A percentile compares a stretch with the other conserved stretches of the same genome.
phyloP scores from a whole-genome alignment of 2,113 vertebrate species.

The Bubo blakistoni region DNA sequence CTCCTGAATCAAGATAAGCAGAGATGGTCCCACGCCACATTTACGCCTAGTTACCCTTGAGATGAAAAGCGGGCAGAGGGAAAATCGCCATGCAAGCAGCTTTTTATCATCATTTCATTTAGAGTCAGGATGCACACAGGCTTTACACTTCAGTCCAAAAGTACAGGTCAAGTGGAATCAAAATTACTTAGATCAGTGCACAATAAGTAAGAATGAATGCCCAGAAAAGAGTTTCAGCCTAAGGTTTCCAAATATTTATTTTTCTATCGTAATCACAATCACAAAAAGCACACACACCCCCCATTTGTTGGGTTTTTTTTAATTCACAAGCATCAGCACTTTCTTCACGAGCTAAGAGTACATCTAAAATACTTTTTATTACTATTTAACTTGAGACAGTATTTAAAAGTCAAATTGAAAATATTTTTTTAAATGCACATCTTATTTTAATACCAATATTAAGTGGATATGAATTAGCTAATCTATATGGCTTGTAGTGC shows the following conservation, averaged over 20 bases:
- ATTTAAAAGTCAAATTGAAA: conserved; percentile 28
- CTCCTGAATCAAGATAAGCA: neutral
- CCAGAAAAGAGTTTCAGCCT: neutral
- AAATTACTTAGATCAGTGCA: neutral
- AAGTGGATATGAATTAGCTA: neutral
- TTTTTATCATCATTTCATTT: neutral
- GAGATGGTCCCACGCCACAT: neutral
- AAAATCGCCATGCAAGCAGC: neutral
- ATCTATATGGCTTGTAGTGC: neutral
- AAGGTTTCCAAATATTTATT: neutral
- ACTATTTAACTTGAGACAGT: conserved; percentile 22
- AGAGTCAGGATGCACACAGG: neutral
- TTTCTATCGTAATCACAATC: neutral
- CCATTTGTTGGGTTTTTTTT: neutral
- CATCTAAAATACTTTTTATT: conserved; percentile 4
- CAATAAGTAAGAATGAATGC: neutral
- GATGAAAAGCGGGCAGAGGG: neutral
- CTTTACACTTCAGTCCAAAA: neutral
- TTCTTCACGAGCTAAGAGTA: conserved; percentile 19
- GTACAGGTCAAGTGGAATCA: neutral
- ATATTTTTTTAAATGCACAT: neutral
- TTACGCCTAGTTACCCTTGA: neutral
- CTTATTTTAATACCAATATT: conserved; percentile 12
- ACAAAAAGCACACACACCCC: neutral
- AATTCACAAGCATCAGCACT: neutral